Percentiles rank a stretch among this genome's conserved stretches.
These are phyloP conservation scores for Varroa destructor DNA, from an alignment of 1,140 invertebrate genomes.

Conservation along the genomic window DNA sequence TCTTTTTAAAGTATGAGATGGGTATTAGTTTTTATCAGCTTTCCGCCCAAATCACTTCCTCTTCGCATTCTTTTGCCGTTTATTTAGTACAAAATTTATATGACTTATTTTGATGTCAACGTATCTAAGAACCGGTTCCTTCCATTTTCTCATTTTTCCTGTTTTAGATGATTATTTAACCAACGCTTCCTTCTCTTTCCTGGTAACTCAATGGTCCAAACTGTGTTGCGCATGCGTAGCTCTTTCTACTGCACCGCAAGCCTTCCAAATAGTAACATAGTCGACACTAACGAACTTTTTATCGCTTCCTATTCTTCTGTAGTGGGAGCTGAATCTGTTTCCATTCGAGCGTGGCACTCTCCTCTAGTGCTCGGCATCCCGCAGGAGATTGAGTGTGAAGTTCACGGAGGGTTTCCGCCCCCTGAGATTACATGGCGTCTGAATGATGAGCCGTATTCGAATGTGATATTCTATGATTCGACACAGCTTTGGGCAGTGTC, in stretches of 20 bases:
- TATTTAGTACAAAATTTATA: too few species aligned
- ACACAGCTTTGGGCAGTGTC: constrained; percentile 8
- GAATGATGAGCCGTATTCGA: constrained; percentile 1
- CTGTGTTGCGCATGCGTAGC: too few species aligned
- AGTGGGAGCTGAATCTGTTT: constrained; percentile 16
- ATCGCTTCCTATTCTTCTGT: background rate
- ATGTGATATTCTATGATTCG: constrained; percentile 17
- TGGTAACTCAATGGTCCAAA: too few species aligned
- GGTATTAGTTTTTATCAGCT: too few species aligned
- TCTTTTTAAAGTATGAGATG: too few species aligned
- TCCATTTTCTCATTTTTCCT: too few species aligned
- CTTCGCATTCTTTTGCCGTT: too few species aligned
- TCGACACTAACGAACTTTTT: background rate
- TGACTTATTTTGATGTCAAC: background rate
- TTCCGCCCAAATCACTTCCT: too few species aligned
- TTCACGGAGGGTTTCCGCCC: constrained; percentile 18
- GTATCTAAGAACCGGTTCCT: background rate
- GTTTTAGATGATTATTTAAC: too few species aligned
- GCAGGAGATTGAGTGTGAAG: constrained; percentile 27
- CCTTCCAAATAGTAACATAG: too few species aligned
- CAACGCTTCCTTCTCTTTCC: too few species aligned
- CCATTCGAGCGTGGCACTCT: constrained; percentile 12
- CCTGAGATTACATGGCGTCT: constrained; percentile 15
- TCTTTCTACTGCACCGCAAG: too few species aligned
- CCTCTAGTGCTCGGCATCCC: constrained; percentile 20